Percentiles rank a stretch among this genome's conserved stretches.
phyloP scores from a whole-genome alignment of 1,140 invertebrate species.

The Maniola jurtina region DNA sequence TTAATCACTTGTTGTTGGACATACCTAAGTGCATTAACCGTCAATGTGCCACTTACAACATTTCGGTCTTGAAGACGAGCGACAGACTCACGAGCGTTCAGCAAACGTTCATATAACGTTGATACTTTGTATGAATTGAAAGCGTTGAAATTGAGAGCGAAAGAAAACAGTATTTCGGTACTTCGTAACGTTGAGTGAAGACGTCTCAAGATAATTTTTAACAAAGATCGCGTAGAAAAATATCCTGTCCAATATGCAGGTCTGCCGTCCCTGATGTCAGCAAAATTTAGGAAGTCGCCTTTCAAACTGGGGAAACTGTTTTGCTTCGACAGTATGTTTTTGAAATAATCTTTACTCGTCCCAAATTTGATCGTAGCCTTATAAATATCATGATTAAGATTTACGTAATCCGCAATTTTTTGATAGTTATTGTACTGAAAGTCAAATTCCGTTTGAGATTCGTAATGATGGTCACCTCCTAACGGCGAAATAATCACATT shows the following conservation, averaged over 20 bases:
- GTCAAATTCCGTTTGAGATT: conserved; percentile 88
- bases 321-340: conserved; percentile 79
- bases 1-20: conserved; percentile 47
- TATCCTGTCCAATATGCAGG: conserved; percentile 95
- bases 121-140: conserved; percentile 78
- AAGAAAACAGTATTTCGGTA: conserved; percentile 90
- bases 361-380: conserved; percentile 88
- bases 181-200: conserved; percentile 87
- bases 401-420: conserved; percentile 88
- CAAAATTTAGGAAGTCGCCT: conserved; percentile 95
- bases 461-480: conserved; percentile 90
- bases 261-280: conserved; percentile 87
- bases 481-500: conserved; percentile 90
- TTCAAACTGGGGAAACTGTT: conserved; percentile 84
- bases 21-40: conserved; percentile 44
- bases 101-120: conserved; percentile 80
- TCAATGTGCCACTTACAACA: conserved; percentile 58
- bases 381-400: conserved; percentile 83
- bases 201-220: conserved; percentile 90
- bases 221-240: conserved; percentile 91
- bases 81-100: conserved; percentile 84
- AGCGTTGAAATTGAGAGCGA: conserved; percentile 83
- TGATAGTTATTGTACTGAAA: conserved; percentile 92
- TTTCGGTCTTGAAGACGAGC: conserved; percentile 57
- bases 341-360: conserved; percentile 90